phyloP scores from a whole-genome alignment of 2,113 vertebrate genomes.

The Lontra canadensis region DNA sequence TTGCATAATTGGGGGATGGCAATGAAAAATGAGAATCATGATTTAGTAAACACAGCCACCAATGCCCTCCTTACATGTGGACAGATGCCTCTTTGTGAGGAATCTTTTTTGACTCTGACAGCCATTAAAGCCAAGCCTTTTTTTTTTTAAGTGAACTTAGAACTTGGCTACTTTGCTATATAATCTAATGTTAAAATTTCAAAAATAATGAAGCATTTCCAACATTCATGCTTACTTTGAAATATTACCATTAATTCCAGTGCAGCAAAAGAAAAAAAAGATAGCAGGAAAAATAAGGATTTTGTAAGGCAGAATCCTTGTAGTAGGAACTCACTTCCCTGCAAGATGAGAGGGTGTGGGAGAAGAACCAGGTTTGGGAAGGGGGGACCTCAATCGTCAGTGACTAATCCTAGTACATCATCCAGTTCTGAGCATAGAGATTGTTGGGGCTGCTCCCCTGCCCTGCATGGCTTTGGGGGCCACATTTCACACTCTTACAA shows the following conservation, averaged over 20 bases:
- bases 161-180: not conserved
- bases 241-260: not conserved
- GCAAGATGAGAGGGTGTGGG: not conserved
- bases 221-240: not conserved
- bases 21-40: constrained; percentile 31
- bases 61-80: not conserved
- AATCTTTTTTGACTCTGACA: not conserved
- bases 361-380: not conserved
- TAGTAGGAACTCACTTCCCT: not conserved
- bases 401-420: rapidly evolving
- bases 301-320: not conserved
- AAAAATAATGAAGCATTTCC: not conserved
- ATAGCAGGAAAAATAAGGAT: not conserved
- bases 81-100: not conserved
- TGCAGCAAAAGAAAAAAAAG: not conserved
- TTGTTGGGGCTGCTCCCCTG: not conserved
- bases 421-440: not conserved
- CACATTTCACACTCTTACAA: not conserved
- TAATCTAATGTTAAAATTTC: not conserved
- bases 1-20: constrained; percentile 43
- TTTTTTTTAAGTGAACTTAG: not conserved
- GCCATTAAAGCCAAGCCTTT: not conserved
- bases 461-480: not conserved
- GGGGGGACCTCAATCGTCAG: not conserved
- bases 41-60: not conserved